A percentile compares a stretch with the other conserved stretches of the same genome.
These are phyloP conservation scores for Euthynnus affinis DNA, from an alignment of 2,797 vertebrate species.

Conservation along the genomic window DNA sequence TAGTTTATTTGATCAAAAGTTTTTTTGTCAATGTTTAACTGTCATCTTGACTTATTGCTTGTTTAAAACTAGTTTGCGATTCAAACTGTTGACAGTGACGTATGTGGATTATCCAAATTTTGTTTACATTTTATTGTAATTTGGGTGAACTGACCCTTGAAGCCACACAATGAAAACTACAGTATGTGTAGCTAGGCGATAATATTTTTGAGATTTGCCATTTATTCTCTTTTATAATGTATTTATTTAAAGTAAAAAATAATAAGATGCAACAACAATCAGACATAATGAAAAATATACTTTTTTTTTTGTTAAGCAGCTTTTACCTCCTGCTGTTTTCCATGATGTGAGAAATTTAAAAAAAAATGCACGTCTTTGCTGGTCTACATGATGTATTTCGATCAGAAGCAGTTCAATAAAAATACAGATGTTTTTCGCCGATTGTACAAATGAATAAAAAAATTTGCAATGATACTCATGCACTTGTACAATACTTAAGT, in stretches of 20 bases:
- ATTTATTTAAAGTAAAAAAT: constrained; percentile 19
- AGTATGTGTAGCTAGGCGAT: not conserved
- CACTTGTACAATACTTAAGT: constrained; percentile 78
- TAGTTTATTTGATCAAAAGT: not conserved
- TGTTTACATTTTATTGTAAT: not conserved
- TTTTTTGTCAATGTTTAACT: not conserved
- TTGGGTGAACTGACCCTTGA: constrained; percentile 6
- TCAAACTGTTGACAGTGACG: not conserved
- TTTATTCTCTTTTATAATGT: constrained; percentile 24
- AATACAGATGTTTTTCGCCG: constrained; percentile 72
- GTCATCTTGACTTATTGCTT: not conserved
- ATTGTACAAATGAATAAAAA: constrained; percentile 78
- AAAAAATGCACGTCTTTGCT: constrained; percentile 52
- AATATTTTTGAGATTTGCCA: not conserved
- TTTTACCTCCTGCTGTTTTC: constrained; percentile 23
- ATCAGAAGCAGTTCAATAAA: constrained; percentile 79
- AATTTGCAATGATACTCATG: constrained; percentile 75
- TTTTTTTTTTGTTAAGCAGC: constrained; percentile 12
- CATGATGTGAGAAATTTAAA: constrained; percentile 45
- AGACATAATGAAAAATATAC: constrained; percentile 33
- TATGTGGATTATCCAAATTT: not conserved
- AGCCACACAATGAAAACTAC: not conserved
- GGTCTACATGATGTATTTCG: constrained; percentile 69
- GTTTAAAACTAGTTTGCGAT: not conserved
- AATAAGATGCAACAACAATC: constrained; percentile 18